Percentiles rank a stretch among this genome's conserved stretches.
phyloP scores from a whole-genome alignment of 1,140 invertebrate species.

The Hyles vespertilio region DNA sequence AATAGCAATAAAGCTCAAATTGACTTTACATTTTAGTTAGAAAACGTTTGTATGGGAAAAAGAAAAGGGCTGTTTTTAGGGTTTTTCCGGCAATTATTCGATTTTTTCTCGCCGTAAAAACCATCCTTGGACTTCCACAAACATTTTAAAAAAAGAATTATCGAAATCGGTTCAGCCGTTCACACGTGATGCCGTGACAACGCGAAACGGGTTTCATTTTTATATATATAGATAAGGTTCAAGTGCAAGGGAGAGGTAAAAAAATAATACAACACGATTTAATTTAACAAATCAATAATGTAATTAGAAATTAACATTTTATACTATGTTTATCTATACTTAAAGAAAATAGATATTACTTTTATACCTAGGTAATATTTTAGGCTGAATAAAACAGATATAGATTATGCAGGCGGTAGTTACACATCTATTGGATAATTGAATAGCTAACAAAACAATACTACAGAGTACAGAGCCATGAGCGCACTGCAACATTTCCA shows the following conservation, averaged over 20 bases:
- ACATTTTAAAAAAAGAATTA: too few relatives aligned
- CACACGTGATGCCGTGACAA: too few relatives aligned
- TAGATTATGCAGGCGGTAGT: conserved; percentile 49
- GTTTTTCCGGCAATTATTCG: too few relatives aligned
- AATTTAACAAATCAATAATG: conserved; percentile 69
- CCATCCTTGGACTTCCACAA: too few relatives aligned
- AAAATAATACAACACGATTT: conserved; percentile 40
- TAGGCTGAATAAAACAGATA: conserved; percentile 55
- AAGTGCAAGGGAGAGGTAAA: background rate
- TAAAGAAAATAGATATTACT: conserved; percentile 66
- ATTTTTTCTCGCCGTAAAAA: too few relatives aligned
- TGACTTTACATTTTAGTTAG: too few relatives aligned
- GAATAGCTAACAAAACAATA: conserved; percentile 35
- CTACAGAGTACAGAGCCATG: conserved; percentile 24
- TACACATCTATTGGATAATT: conserved; percentile 52
- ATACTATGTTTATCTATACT: conserved; percentile 54
- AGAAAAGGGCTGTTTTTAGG: too few relatives aligned
- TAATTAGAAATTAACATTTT: conserved; percentile 72
- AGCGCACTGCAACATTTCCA: conserved; percentile 2
- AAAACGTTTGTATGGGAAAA: too few relatives aligned
- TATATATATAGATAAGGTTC: background rate
- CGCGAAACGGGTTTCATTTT: too few relatives aligned
- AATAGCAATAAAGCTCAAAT: too few relatives aligned
- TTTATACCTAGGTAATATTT: conserved; percentile 45
- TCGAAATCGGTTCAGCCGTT: too few relatives aligned